These are phyloP conservation scores for Phylloscopus trochiloides DNA, from an alignment of 2,113 vertebrate species.

Conservation along the genomic window DNA sequence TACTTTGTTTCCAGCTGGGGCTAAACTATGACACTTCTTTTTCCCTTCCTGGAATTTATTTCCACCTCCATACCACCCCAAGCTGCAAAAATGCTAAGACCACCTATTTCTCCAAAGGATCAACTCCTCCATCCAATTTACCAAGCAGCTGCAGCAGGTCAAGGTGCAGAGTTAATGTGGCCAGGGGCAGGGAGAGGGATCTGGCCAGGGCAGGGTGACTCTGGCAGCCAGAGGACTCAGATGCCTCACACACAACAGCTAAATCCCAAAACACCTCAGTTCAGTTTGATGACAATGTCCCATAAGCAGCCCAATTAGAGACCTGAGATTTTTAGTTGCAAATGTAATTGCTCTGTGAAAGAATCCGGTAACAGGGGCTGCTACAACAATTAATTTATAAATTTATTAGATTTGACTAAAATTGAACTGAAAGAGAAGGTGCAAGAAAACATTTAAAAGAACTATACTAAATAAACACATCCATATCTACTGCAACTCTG, in stretches of 20 bases:
- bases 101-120: neutral
- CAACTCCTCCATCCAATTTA: neutral
- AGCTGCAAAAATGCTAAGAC: neutral
- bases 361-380: neutral
- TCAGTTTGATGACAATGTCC: neutral
- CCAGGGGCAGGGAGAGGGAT: neutral
- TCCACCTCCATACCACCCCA: neutral
- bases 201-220: neutral
- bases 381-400: neutral
- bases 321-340: neutral
- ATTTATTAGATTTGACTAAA: neutral
- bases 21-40: neutral
- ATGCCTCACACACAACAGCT: neutral
- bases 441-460: neutral
- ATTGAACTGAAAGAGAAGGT: neutral
- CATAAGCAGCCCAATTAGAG: neutral
- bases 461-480: neutral
- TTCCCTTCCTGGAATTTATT: neutral
- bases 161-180: neutral
- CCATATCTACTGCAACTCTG: neutral
- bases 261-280: accelerated
- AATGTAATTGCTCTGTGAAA: neutral
- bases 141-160: neutral
- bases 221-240: neutral
- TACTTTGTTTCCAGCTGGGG: neutral